Base-by-base conservation (phyloP, 1,140 invertebrate species). In the Drosophila nebulosa region DNA sequence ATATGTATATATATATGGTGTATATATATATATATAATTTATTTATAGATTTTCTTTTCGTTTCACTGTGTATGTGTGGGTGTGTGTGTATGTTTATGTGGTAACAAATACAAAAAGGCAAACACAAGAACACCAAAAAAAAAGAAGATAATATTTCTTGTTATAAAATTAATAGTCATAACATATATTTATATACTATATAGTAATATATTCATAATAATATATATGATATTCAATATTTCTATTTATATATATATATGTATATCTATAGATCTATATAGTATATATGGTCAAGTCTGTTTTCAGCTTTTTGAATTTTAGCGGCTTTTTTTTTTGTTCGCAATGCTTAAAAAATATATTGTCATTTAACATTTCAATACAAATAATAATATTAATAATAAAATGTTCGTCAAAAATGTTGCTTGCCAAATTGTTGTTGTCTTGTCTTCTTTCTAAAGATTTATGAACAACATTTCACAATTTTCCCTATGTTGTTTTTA, bases 241-340 rank as follows among this genome's bases (percentile, higher is more conserved):
- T 53, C 1, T 36, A 36, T 18, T 7, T 52, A 55, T 69, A n/a
- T 30, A 59, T 51, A 64, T 32, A n/a, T 32, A 32, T 21, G 10
- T 39, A 39, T 16, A 51, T 70, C 14, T 27, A 61, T 52, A 27
- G 27, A 53, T 60, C 6, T 46, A 21, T 56, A 67, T 61, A 71
- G 53, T 35, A 61, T 60, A 26, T 50, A 55, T 67, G 53, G n/a
- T 71, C 72, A 74, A 74, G 72, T 74, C 72, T 71, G 72, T 71
- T 61, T 57, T 60, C 30, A 35, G 36, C 26, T 71, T 35, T 70
- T 21, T 46, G 16, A 42, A 42, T 42, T 42, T 42, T 42, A 42
- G 39, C 39, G 16, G 39, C 16, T 42, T 42, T 42, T 42, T 12
- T 32, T 30, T 30, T 30, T 60, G 57, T 51, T 72, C 64, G 64